Percentiles rank a stretch among this genome's conserved stretches.
Conservation (phyloP, 2,113 vertebrate genomes). For the Arizona elegans region DNA sequence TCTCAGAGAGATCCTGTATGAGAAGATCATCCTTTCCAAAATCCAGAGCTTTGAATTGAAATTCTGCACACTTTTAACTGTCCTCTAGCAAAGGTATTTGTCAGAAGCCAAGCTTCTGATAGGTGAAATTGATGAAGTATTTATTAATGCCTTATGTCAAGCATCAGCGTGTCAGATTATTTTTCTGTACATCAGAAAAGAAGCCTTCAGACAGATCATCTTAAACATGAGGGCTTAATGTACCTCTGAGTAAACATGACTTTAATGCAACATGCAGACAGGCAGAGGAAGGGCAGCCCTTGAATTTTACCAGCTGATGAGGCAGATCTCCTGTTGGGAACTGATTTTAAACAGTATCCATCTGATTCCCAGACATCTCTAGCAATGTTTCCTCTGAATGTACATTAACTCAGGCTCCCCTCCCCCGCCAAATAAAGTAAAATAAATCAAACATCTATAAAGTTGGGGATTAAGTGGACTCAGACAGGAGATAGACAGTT, state of each 20-base stretch:
- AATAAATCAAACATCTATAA: constrained; percentile 32
- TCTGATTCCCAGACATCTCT: background rate
- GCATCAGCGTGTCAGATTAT: background rate
- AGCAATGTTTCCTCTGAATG: background rate
- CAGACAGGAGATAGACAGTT: constrained; percentile 33
- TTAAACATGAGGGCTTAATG: rapidly evolving
- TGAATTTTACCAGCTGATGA: background rate
- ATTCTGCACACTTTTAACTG: background rate
- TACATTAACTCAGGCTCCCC: background rate
- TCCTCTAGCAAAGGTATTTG: background rate
- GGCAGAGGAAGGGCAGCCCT: background rate
- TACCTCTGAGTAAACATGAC: rapidly evolving
- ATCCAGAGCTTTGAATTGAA: rapidly evolving
- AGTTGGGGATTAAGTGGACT: constrained; percentile 33
- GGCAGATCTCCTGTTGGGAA: background rate
- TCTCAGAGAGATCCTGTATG: background rate
- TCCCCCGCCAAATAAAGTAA: background rate
- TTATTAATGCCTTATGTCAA: background rate
- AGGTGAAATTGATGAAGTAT: background rate
- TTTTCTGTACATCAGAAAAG: rapidly evolving
- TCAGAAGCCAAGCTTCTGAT: background rate
- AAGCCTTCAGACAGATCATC: constrained; percentile 11
- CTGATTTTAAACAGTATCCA: constrained; percentile 3
- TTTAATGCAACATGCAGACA: background rate
- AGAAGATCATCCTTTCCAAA: background rate